These are phyloP conservation scores for Noctua fimbriata DNA, from an alignment of 2,888 invertebrate species.

Conservation along the genomic window DNA sequence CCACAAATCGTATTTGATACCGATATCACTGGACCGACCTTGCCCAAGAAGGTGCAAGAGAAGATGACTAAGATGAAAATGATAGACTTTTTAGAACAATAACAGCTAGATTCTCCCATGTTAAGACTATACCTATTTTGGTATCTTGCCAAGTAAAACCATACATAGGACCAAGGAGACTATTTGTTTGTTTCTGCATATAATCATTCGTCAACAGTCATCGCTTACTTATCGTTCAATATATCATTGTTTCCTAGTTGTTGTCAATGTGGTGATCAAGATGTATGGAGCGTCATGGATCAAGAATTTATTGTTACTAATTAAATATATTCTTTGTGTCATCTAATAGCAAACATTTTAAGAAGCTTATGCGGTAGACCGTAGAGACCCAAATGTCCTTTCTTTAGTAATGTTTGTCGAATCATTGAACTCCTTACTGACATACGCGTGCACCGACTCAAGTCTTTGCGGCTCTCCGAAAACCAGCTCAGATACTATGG, in stretches of 20 bases:
- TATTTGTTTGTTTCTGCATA: constrained; percentile 35
- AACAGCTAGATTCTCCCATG: not conserved
- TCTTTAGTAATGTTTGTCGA: not conserved
- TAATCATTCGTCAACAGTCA: constrained; percentile 34
- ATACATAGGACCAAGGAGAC: constrained; percentile 24
- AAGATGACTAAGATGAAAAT: not conserved
- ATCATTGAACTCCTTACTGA: not conserved
- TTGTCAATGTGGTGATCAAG: constrained; percentile 42
- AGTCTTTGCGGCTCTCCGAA: not conserved
- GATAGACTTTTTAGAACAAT: constrained; percentile 12
- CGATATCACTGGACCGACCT: no score
- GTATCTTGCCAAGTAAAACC: constrained; percentile 51
- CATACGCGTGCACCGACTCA: not conserved
- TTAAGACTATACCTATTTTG: constrained; percentile 35
- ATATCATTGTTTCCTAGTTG: constrained; percentile 51
- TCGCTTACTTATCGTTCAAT: constrained; percentile 37
- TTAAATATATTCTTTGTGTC: constrained; percentile 11
- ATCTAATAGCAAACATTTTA: constrained; percentile 1
- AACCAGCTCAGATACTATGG: not conserved
- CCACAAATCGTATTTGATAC: no score
- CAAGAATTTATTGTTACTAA: constrained; percentile 17
- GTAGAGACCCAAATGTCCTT: not conserved
- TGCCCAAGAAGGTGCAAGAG: no score
- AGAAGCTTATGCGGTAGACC: not conserved
- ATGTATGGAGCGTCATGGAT: constrained; percentile 28